A percentile compares a stretch with the other conserved stretches of the same genome.
Conservation (phyloP, 2,797 vertebrate genomes). For the Clarias pachynema region DNA sequence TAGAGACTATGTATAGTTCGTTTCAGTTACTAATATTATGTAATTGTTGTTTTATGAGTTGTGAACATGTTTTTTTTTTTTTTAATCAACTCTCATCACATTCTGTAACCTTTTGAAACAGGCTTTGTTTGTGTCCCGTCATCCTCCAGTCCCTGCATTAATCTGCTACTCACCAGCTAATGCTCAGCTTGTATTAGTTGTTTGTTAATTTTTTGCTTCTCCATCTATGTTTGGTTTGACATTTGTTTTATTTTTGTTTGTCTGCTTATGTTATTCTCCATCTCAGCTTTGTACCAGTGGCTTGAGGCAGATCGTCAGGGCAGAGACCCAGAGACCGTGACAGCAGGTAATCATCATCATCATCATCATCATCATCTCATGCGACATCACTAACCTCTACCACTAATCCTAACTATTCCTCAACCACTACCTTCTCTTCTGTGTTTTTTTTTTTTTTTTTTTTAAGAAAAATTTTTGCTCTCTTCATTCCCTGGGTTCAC, state of each 20-base stretch:
- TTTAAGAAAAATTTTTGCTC: neutral
- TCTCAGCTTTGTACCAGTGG: constrained; percentile 92
- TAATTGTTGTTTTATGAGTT: neutral
- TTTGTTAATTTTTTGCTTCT: constrained; percentile 40
- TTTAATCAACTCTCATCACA: neutral
- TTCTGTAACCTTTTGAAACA: too few relatives aligned
- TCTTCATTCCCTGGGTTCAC: neutral
- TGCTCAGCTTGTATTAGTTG: constrained; percentile 26
- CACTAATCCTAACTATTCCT: neutral
- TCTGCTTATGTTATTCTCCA: constrained; percentile 76
- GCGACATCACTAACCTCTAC: neutral
- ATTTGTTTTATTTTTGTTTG: constrained; percentile 66
- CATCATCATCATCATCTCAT: neutral
- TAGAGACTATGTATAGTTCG: too few relatives aligned
- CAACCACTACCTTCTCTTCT: neutral
- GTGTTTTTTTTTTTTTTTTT: neutral
- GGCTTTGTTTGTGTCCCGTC: neutral
- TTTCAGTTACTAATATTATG: neutral
- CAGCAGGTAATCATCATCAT: constrained; percentile 83
- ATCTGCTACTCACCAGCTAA: constrained; percentile 20
- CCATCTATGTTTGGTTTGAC: constrained; percentile 60
- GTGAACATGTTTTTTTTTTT: neutral
- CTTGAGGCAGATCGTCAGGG: constrained; percentile 92
- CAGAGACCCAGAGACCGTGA: constrained; percentile 82
- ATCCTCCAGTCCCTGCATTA: constrained; percentile 20